Evolutionary conservation across 2,888 invertebrate genomes (phyloP).

Genomic region (Andrena marginata): DNA sequence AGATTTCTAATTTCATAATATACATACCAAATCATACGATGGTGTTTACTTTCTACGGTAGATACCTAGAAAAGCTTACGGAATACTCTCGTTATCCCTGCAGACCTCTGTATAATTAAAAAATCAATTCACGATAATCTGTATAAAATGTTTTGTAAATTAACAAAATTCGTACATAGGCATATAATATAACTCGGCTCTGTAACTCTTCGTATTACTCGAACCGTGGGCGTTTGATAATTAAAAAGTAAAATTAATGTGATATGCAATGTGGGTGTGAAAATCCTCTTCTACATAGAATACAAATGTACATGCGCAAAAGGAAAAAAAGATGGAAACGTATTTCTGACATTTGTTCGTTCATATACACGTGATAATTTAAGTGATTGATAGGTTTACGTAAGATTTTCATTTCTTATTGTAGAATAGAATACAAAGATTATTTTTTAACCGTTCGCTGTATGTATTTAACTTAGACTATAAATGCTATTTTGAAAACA

Average conservation of each 20-base stretch:
- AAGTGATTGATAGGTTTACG: conserved; percentile 15
- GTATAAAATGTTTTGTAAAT: conserved; percentile 82
- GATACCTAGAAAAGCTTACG: neutral
- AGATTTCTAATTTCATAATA: neutral
- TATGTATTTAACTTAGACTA: conserved; percentile 39
- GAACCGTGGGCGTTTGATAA: conserved; percentile 67
- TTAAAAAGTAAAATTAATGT: conserved; percentile 65
- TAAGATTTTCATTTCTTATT: conserved; percentile 45
- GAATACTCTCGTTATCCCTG: conserved; percentile 48
- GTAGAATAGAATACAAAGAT: conserved; percentile 47
- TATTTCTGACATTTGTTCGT: conserved; percentile 34
- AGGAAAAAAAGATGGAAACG: neutral
- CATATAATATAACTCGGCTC: conserved; percentile 52
- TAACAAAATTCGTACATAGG: conserved; percentile 69
- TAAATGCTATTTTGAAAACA: conserved; percentile 43
- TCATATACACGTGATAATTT: conserved; percentile 36
- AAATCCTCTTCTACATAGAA: conserved; percentile 63
- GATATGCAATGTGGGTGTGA: conserved; percentile 50
- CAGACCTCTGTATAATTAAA: conserved; percentile 57
- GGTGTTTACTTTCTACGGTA: neutral
- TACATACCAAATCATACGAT: neutral
- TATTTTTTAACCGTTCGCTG: conserved; percentile 44
- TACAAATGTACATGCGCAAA: conserved; percentile 51
- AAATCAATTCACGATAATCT: conserved; percentile 53
- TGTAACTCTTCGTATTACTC: conserved; percentile 63